phyloP scores from a whole-genome alignment of 2,797 vertebrate genomes.

The Propithecus perrieri region DNA sequence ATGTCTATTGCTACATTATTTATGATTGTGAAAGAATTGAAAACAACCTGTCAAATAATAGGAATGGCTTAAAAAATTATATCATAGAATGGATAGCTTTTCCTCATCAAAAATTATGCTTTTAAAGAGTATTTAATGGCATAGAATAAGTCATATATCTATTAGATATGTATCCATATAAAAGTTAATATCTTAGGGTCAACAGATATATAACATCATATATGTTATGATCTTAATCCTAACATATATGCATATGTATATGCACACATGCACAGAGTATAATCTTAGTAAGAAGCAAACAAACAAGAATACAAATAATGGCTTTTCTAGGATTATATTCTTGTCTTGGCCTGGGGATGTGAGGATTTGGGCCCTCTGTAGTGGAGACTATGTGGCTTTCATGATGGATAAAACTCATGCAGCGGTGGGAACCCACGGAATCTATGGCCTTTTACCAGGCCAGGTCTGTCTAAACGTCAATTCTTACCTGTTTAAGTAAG shows the following conservation, averaged over 20 bases:
- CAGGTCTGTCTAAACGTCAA: neutral
- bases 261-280: neutral
- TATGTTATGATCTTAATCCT: neutral
- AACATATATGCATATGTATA: neutral
- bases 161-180: neutral
- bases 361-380: neutral
- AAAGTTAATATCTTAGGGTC: neutral
- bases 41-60: slow-evolving; percentile 44
- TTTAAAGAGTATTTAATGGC: slow-evolving; percentile 12
- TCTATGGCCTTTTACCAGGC: neutral
- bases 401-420: neutral
- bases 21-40: slow-evolving; percentile 41
- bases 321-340: neutral
- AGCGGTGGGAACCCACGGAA: neutral
- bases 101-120: slow-evolving; percentile 10
- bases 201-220: neutral
- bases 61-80: slow-evolving; percentile 32
- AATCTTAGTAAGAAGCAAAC: neutral
- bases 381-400: neutral
- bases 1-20: slow-evolving; percentile 54
- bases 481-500: neutral
- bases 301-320: neutral
- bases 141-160: neutral
- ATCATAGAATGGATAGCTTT: neutral
- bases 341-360: neutral